Conservation (phyloP, 2,888 invertebrate species). For the Kuschelorhynchus macadamiae region DNA sequence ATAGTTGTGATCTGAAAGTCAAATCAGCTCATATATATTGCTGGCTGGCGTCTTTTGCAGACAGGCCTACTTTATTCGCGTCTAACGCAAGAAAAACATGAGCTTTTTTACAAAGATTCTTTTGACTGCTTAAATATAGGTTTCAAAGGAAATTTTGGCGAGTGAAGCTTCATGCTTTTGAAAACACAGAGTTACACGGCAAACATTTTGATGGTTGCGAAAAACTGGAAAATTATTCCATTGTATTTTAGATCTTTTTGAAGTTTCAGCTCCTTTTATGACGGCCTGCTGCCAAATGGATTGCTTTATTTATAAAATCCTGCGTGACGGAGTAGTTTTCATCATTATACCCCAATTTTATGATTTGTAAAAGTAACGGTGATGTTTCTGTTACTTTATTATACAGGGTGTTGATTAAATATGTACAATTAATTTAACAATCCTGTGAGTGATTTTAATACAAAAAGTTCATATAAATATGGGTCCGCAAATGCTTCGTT, state of each 20-base stretch:
- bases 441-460: no score
- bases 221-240: not conserved
- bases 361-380: no score
- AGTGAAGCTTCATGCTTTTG: not conserved
- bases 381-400: no score
- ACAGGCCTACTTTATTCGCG: constrained; percentile 55
- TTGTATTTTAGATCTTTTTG: not conserved
- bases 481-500: no score
- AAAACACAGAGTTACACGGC: not conserved
- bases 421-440: no score
- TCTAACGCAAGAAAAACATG: constrained; percentile 49
- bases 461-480: no score
- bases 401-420: not conserved
- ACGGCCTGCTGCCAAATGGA: no score
- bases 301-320: no score
- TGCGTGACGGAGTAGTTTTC: no score
- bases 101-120: constrained; percentile 42
- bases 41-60: constrained; percentile 54
- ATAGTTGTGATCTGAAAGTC: constrained; percentile 61
- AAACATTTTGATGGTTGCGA: not conserved
- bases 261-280: not conserved
- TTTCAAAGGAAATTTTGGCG: constrained; percentile 27
- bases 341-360: no score
- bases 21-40: constrained; percentile 61
- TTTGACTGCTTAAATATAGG: constrained; percentile 44